phyloP scores from a whole-genome alignment of 2,888 invertebrate genomes.

The Caenorhabditis sinica region DNA sequence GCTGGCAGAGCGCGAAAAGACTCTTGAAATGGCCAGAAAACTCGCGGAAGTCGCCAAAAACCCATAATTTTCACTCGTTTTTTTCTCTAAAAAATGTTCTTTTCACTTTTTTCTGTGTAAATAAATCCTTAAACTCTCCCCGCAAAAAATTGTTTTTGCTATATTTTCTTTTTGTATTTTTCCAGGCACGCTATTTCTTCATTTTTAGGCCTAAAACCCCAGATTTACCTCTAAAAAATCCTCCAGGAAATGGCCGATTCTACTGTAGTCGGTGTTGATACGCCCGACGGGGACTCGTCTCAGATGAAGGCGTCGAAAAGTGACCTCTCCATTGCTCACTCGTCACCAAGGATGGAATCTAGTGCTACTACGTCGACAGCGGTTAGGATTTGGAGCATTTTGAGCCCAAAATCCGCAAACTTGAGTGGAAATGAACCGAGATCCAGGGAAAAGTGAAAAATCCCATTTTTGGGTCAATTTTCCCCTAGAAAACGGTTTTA shows the following conservation, averaged over 20 bases:
- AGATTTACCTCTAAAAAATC: background rate
- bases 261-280: background rate
- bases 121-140: background rate
- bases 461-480: no score
- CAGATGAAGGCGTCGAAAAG: slow-evolving; percentile 54
- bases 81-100: background rate
- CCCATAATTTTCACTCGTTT: background rate
- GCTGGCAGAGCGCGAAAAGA: background rate
- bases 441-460: background rate
- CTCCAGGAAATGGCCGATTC: slow-evolving; percentile 23
- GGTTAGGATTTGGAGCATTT: slow-evolving; percentile 13
- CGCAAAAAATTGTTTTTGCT: background rate
- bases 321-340: slow-evolving; percentile 55
- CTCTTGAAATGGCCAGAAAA: background rate
- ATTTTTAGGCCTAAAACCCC: background rate
- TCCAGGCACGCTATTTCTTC: slow-evolving; percentile 19
- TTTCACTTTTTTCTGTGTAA: background rate
- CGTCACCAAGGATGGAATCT: slow-evolving; percentile 59
- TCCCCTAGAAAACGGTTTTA: no score
- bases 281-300: slow-evolving; percentile 16
- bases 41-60: background rate
- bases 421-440: background rate
- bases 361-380: slow-evolving; percentile 60
- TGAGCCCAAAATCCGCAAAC: background rate
- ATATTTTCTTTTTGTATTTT: background rate